A percentile compares a stretch with the other conserved stretches of the same genome.
These are phyloP conservation scores for Latrodectus geometricus DNA, from an alignment of 1,140 invertebrate genomes.

Conservation along the genomic window DNA sequence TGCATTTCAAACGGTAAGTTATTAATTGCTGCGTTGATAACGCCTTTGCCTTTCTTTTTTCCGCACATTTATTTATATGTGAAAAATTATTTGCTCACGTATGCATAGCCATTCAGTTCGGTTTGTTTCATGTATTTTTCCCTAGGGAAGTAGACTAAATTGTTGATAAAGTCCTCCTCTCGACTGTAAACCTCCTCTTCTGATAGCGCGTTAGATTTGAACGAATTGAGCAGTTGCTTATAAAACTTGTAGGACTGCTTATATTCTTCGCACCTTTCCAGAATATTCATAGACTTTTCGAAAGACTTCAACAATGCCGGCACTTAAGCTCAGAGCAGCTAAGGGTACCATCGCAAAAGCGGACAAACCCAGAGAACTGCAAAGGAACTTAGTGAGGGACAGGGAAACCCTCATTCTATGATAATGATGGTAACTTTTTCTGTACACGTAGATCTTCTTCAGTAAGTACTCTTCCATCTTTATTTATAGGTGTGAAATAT, in stretches of 20 bases:
- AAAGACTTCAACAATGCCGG: too few species aligned
- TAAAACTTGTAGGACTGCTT: background rate
- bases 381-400: background rate
- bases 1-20: too few species aligned
- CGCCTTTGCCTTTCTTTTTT: background rate
- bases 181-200: background rate
- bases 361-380: too few species aligned
- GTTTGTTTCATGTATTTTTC: conserved; percentile 30
- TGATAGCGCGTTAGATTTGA: background rate
- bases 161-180: background rate
- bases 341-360: too few species aligned
- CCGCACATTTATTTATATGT: conserved; percentile 64
- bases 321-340: too few species aligned
- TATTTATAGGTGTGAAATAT: too few species aligned
- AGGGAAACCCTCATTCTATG: conserved; percentile 10
- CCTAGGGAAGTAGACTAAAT: too few species aligned
- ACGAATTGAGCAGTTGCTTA: background rate
- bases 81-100: background rate
- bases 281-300: conserved; percentile 16
- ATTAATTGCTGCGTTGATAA: background rate
- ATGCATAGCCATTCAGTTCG: background rate
- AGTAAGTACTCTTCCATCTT: conserved; percentile 61
- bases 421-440: conserved; percentile 4
- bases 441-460: conserved; percentile 4
- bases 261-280: background rate